Conservation (phyloP, 2,113 vertebrate species). For the Pristiophorus japonicus region DNA sequence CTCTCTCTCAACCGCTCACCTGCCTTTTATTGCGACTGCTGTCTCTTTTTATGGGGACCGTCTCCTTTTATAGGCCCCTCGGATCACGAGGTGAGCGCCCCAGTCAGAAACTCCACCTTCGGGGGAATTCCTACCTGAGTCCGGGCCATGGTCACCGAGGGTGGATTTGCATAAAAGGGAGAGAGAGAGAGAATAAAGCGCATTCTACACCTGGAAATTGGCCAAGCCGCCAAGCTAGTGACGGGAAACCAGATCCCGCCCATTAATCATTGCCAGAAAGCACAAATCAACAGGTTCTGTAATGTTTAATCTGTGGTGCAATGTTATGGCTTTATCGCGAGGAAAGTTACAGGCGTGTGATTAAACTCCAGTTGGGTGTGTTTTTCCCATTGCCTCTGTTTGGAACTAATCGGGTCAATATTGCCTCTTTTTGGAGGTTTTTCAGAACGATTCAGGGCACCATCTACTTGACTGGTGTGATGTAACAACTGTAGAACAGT, state of each 20-base stretch:
- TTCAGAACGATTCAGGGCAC: neutral
- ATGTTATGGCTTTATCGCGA: neutral
- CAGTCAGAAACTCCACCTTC: neutral
- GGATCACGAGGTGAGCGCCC: neutral
- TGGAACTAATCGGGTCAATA: neutral
- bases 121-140: constrained; percentile 23
- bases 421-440: neutral
- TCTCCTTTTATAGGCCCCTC: neutral
- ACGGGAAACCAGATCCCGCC: constrained; percentile 20
- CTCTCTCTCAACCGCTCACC: neutral
- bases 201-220: neutral
- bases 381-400: neutral
- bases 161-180: constrained; percentile 13
- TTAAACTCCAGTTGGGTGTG: neutral
- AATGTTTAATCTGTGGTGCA: neutral
- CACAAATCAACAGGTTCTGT: neutral
- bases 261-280: constrained; percentile 25
- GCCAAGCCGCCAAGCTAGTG: neutral
- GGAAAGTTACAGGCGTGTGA: neutral
- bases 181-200: neutral
- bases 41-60: neutral
- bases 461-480: neutral
- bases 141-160: neutral
- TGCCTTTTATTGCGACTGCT: neutral
- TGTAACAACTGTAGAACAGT: neutral